Base-by-base conservation (phyloP, 2,797 vertebrate genomes). In the Remorina albescens region DNA sequence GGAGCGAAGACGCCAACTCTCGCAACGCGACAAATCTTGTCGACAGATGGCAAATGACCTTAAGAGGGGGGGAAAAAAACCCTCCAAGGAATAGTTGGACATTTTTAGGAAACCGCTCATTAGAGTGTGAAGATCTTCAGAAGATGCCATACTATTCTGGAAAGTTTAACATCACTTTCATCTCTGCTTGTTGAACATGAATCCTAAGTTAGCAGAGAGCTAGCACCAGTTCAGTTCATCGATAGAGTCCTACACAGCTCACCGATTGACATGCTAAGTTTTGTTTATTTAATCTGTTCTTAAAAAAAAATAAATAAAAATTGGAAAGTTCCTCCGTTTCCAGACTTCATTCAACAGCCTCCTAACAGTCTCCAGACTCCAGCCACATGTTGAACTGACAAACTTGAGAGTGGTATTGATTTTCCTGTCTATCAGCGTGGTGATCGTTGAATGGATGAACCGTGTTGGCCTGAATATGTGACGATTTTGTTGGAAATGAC, bases 1-100 rank as follows among this genome's bases (percentile, higher is more conserved):
- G 80, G 83, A 89, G 80, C 87, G 87, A 82, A 85, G 67, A 68
- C 47, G 42, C 71, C 78, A 51, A 69, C 61, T 81, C 74, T 67
- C 72, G 76, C 79, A 72, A 41, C 47, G 44, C 76, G 74, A 80
- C 30, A 30, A n/a, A 55, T 67, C 53, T 63, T 54, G 63, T 25
- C 78, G 60, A 74, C 80, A 61, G 71, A 80, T 51, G 76, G 72
- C 9, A 44, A 84, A 76, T 55, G 51, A 71, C 67, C 49, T 53
- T 51, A 25, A 44, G 34, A 44, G 34, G 41, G 44, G 55, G 21
- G 39, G 1, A 56, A n/a, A 59, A 57, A 66, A 57, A 32, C 28
- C 58, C 78, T 72, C 66, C 23, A 71, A 73, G 58, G 57, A 65
- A 10, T n/a, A 66, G 67, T 49, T 19, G 62, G 55, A 51, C 57